Base-by-base conservation (phyloP, 2,113 vertebrate species). In the Antechinus flavipes region DNA sequence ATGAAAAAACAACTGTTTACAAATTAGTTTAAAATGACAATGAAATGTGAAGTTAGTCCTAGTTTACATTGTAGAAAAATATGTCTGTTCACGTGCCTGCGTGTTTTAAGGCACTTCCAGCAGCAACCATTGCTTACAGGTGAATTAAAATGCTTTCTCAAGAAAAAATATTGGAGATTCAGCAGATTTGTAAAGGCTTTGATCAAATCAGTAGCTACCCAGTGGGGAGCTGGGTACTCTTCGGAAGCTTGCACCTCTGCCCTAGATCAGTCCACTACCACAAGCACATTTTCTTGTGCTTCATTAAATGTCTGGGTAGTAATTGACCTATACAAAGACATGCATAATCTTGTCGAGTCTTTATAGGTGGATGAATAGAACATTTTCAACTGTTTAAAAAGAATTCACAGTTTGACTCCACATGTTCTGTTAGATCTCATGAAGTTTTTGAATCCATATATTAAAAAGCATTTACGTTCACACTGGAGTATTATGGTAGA, bases 1-100 rank as follows among this genome's bases (percentile, higher is more conserved):
- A 93, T 94, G 97, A 97, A 97, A 96, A 93, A 94, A 95, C 19
- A 58, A 96, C 93, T 97, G 98, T 98, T 99, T 98, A 97, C 98
- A 97, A 93, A 93, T 98, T 98, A 97, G 96, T 95, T 94, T 95
- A 96, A 97, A 56, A 97, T 97, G 98, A 98, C 98, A 98, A 54
- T 98, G 98, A 98, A 98, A 99, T 99, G 98, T 99, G 98, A 98
- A 98, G 97, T 98, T 98, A 98, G 97, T 98, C 96, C 95, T 98
- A 98, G 98, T 98, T 98, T 98, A 98, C 98, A 98, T 98, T 98
- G 97, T 98, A 98, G 98, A 98, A 97, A 96, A 54, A 91, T 55
- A 27, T 89, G 93, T 96, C 22, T 96, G 89, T 98, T 97, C 94
- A 93, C 96, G 98, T 98, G 97, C 98, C 98, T 98, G 95, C 97